phyloP scores from a whole-genome alignment of 2,888 invertebrate genomes.

The Leptopilina drosophilae region DNA sequence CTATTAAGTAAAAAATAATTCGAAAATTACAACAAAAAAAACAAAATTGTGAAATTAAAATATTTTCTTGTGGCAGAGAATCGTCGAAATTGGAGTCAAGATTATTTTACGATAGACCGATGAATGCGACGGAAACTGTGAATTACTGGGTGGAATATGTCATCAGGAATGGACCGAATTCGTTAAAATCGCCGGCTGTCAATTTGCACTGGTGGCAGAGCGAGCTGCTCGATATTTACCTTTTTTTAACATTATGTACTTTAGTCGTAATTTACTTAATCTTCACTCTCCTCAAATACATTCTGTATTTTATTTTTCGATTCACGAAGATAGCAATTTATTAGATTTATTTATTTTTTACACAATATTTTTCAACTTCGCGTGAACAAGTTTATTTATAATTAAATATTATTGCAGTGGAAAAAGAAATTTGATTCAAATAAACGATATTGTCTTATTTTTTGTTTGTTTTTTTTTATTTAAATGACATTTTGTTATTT shows the following conservation, averaged over 20 bases:
- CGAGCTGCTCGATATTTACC: conserved; percentile 63
- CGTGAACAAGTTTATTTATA: too few species aligned
- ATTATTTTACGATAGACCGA: conserved; percentile 64
- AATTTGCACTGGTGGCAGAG: conserved; percentile 65
- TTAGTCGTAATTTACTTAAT: not conserved
- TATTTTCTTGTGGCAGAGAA: conserved; percentile 48
- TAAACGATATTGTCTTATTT: too few species aligned
- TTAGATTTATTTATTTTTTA: too few species aligned
- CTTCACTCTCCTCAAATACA: not conserved
- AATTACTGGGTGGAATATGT: conserved; percentile 69
- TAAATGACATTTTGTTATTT: too few species aligned
- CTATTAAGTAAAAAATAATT: too few species aligned
- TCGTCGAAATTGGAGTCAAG: conserved; percentile 45
- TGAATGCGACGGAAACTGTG: conserved; percentile 60
- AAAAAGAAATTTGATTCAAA: too few species aligned
- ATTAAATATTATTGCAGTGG: too few species aligned
- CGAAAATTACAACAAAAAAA: too few species aligned
- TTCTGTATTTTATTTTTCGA: not conserved
- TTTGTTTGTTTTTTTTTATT: too few species aligned
- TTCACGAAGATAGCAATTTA: not conserved
- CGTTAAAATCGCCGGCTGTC: conserved; percentile 60
- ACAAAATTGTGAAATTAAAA: not conserved
- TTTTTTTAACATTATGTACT: not conserved
- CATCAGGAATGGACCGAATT: conserved; percentile 63
- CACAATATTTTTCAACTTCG: too few species aligned